phyloP scores from a whole-genome alignment of 2,113 vertebrate genomes.

The Donacobius atricapilla region DNA sequence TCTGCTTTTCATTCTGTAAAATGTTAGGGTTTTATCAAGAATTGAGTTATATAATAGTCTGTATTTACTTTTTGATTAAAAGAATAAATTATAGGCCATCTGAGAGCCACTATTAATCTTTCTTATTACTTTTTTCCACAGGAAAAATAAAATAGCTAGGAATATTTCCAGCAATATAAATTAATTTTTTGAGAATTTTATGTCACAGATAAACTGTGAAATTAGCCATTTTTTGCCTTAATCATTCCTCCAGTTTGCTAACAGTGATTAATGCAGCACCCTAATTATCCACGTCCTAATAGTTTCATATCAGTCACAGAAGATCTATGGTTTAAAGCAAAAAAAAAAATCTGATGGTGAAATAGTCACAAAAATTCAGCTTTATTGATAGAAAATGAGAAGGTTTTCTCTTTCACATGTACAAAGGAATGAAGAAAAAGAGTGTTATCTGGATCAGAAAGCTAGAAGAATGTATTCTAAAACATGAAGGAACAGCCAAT shows the following conservation, averaged over 20 bases:
- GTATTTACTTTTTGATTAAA: slow-evolving; percentile 36
- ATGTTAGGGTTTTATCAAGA: not conserved
- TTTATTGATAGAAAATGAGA: not conserved
- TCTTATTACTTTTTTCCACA: not conserved
- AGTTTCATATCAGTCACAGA: slow-evolving; percentile 1
- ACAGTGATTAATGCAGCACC: not conserved
- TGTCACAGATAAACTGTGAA: slow-evolving; percentile 37
- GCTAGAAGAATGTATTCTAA: not conserved
- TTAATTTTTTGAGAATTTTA: not conserved
- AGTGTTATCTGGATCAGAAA: not conserved
- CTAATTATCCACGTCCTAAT: slow-evolving; percentile 1
- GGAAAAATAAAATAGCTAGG: not conserved
- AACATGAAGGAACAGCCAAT: not conserved
- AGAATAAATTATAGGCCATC: not conserved
- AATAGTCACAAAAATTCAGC: not conserved
- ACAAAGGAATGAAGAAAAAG: not conserved
- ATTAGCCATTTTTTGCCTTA: slow-evolving; percentile 15
- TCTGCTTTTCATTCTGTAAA: not conserved
- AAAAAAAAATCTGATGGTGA: not conserved
- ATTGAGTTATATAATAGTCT: not conserved
- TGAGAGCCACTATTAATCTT: slow-evolving; percentile 9
- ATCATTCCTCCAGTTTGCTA: not conserved
- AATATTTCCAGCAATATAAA: slow-evolving; percentile 14
- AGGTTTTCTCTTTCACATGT: not conserved
- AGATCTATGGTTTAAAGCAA: not conserved